Evolutionary conservation across 2,797 vertebrate species (phyloP), one percentile per base, ranked within the genome.

Genomic region (Chlorospingus flavigularis): DNA sequence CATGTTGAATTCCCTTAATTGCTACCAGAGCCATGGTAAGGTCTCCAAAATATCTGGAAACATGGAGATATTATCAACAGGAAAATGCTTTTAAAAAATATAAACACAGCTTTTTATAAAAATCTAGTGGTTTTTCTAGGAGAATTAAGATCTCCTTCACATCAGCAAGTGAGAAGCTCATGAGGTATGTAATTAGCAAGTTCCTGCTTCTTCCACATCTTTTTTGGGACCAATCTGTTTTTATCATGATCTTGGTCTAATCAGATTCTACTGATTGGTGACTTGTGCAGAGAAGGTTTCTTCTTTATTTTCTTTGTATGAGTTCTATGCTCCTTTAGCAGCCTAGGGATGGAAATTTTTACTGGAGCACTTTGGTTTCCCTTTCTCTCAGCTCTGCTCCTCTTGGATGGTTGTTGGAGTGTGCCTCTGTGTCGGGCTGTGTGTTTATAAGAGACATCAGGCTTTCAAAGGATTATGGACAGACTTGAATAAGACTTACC

Each of bases 381-480:
- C 28, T 39, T 79, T 91, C 39, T 80, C 25, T 35, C 57, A n/a
- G 39, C 42, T 72, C 62, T 58, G 13, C 43, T 48, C 2, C 0
- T 2, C 0, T 48, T 5, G 1, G 42, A 26, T 28, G 35, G 31
- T 28, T 39, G 25, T 35, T 70, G 74, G 25, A 42, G 13, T 6
- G 20, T 7, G 2, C 43, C 21, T 21, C n/a, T n/a, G 13, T 16
- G 40, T 37, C 0, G 0, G 28, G 28, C 28, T 77, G 0, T 0
- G 1, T 51, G 47, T 28, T 50, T 79, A 26, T 42, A 24, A 26
- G 42, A 37, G 18, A 20, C 4, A 0, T 12, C 26, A 57, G 31
- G 9, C 24, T 62, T 83, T 54, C 1, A 3, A 35, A 80, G 54
- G 45, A 24, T 67, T 66, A 21, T 0, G 3, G 39, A 10, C 9